These are phyloP conservation scores for Megastigmus dorsalis DNA, from an alignment of 2,888 invertebrate genomes.

Conservation along the genomic window DNA sequence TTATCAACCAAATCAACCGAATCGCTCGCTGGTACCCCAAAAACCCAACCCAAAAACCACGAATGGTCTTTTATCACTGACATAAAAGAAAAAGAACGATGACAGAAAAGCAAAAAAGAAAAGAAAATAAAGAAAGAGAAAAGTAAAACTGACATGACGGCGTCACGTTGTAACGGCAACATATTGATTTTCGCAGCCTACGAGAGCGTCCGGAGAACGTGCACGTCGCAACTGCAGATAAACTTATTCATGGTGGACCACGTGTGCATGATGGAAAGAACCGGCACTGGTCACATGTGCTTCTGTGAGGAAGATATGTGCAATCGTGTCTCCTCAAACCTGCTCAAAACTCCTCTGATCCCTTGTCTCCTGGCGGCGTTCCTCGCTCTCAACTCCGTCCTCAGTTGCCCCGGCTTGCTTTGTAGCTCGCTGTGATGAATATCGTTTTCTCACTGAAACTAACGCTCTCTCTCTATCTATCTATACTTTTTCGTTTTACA, in stretches of 20 bases:
- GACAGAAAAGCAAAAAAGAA: not conserved
- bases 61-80: constrained; percentile 19
- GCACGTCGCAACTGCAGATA: constrained; percentile 94
- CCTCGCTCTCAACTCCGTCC: constrained; percentile 65
- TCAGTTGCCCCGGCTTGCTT: constrained; percentile 71
- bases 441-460: constrained; percentile 59
- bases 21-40: no score
- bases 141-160: not conserved
- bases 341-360: constrained; percentile 68
- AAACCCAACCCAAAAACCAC: not conserved
- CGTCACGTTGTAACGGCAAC: constrained; percentile 31
- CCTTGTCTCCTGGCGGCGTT: constrained; percentile 65
- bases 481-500: constrained; percentile 16
- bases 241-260: constrained; percentile 98
- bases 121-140: not conserved
- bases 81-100: not conserved
- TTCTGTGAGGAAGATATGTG: constrained; percentile 99
- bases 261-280: constrained; percentile 99
- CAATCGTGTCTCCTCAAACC: constrained; percentile 78
- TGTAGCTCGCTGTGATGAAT: constrained; percentile 72
- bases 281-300: constrained; percentile 98
- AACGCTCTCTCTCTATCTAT: no score
- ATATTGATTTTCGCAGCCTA: constrained; percentile 80
- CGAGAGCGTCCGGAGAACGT: constrained; percentile 93
- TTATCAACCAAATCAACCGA: no score